Evolutionary conservation across 2,797 vertebrate genomes (phyloP).

Genomic region (Menidia menidia): DNA sequence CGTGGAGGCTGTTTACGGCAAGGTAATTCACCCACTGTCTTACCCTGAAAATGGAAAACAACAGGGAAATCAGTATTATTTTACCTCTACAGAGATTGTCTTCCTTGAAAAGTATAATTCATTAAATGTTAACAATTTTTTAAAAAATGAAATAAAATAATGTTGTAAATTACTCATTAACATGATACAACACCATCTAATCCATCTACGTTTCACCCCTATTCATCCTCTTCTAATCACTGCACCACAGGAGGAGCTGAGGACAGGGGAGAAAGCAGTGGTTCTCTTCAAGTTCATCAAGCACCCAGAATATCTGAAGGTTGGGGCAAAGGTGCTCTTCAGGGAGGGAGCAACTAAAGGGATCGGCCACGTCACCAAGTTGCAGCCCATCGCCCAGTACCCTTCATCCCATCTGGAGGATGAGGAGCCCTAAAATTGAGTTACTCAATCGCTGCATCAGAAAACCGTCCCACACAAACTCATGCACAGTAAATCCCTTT

Average conservation of each 20-base stretch:
- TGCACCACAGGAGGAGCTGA: slow-evolving; percentile 89
- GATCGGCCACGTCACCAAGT: slow-evolving; percentile 94
- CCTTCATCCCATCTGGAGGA: slow-evolving; percentile 57
- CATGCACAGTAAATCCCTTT: slow-evolving; percentile 20
- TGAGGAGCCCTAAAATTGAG: slow-evolving; percentile 51
- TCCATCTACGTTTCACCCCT: background rate
- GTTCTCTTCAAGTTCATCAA: slow-evolving; percentile 97
- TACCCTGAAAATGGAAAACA: background rate
- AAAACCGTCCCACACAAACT: slow-evolving; percentile 43
- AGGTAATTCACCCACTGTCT: slow-evolving; percentile 82
- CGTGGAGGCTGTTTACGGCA: slow-evolving; percentile 93
- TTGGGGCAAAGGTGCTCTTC: slow-evolving; percentile 96
- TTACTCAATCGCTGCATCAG: slow-evolving; percentile 16
- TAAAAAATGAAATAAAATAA: too few species aligned
- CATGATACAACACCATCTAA: background rate
- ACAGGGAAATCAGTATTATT: too few species aligned
- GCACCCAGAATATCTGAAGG: slow-evolving; percentile 97
- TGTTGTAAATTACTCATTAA: too few species aligned
- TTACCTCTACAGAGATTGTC: too few species aligned
- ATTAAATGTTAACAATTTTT: too few species aligned
- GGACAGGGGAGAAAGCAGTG: slow-evolving; percentile 96
- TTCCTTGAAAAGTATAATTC: too few species aligned
- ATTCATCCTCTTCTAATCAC: background rate
- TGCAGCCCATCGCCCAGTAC: slow-evolving; percentile 86
- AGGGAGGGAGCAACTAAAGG: slow-evolving; percentile 97